Evolutionary conservation across 1,140 invertebrate genomes (phyloP).

Genomic region (Bombus sibiricus): DNA sequence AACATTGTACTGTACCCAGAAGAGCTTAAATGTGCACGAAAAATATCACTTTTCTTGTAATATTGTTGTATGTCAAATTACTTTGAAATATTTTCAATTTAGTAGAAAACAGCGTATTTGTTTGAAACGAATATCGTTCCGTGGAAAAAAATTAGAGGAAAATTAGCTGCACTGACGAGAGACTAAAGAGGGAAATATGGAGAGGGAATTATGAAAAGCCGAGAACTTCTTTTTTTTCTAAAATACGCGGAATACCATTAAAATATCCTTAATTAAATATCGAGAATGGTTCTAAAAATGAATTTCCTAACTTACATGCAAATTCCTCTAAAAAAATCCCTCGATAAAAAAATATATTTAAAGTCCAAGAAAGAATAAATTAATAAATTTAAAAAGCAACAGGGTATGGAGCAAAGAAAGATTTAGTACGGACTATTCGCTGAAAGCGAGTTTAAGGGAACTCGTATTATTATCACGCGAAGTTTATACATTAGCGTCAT

Average conservation of each 20-base stretch:
- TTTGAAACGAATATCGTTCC: not conserved
- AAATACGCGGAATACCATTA: not conserved
- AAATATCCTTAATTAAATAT: not conserved
- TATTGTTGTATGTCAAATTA: not conserved
- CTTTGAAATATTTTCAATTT: not conserved
- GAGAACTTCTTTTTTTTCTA: not conserved
- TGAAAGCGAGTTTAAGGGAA: not conserved
- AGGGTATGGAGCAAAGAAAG: not conserved
- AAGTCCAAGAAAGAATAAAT: not conserved
- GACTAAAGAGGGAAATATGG: too few species aligned
- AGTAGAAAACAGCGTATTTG: not conserved
- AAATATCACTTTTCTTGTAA: not conserved
- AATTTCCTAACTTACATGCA: too few species aligned
- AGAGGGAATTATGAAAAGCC: not conserved
- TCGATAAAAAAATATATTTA: not conserved
- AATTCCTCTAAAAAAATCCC: too few species aligned
- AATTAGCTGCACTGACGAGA: too few species aligned
- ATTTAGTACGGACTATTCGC: not conserved
- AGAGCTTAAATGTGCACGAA: too few species aligned
- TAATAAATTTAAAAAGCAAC: not conserved
- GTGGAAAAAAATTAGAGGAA: not conserved
- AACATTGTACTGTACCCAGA: not conserved
- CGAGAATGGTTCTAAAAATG: not conserved
- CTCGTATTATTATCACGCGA: not conserved
- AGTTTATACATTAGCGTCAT: slow-evolving; percentile 5